Evolutionary conservation across 2,888 invertebrate genomes (phyloP), one percentile per base, ranked within the genome.

Genomic region (Eupeodes luniger): DNA sequence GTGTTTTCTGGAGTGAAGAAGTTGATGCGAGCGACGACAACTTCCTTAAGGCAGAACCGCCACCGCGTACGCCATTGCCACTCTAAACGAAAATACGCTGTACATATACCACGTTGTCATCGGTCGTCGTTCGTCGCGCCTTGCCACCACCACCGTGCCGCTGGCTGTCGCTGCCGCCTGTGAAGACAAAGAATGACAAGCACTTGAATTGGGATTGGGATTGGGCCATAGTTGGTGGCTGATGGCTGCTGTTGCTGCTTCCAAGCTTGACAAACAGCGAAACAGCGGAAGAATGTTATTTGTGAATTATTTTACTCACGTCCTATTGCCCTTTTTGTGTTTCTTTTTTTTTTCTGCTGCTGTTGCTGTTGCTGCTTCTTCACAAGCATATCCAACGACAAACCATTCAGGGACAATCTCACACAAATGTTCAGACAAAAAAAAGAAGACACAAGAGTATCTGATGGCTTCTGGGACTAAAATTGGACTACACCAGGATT

Each of bases 231-330:
- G 57, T 78, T 75, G 40, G 40, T 62, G 49, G 67, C 57, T 77
- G 19, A 19, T 19, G 19, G 19, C 19, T 19, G 19, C 19, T 19
- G 55, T 14, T 61, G 19, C 7, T 66, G 62, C 62, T 67, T 36
- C 14, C 16, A 62, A 51, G 27, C 61, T 62, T 40, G 69, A 62
- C 70, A 44, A 47, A 36, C 79, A 76, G 70, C 70, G 75, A 44
- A 47, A 36, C 79, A 76, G 70, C 70, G 75, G 77, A 85, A 64
- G 81, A 88, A 88, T 85, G 85, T 85, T 84, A 85, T 88, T 85
- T 85, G 85, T 85, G 88, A 88, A 85, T 88, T 88, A 88, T 88
- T 88, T 88, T 75, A 47, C 85, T 88, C 88, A 88, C 88, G 88
- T 88, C 59, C 88, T 59, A 75, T 59, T 79, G 79, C 55, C 82